Evolutionary conservation across 2,113 vertebrate species (phyloP), one percentile per base, ranked within the genome.

Genomic region (Motacilla tschutschensis): DNA sequence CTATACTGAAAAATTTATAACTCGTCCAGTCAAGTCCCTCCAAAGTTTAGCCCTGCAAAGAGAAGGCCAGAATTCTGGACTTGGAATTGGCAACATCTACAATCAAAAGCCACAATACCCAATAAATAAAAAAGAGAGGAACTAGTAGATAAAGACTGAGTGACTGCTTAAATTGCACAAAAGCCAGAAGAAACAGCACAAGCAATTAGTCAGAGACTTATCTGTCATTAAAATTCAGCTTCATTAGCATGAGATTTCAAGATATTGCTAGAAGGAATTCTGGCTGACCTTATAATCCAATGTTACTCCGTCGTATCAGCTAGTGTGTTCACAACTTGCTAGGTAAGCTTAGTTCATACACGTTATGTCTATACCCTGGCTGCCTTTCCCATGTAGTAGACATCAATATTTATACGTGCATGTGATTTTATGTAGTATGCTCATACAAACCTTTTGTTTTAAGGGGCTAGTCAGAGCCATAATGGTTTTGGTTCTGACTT

Each of bases 381-480:
- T 84, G 43, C 48, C 46, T 79, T 87, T 60, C 60, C 31, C 41
- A 44, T 2, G 0, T 22, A 60, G 40, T 21, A 36, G 43, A 3
- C 48, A 51, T 5, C 31, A 70, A 1, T n/a, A 46, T 12, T 40
- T 50, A 13, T 18, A 63, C 0, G 0, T 24, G 31, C 7, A 28
- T 8, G 7, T 17, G n/a, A 73, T 72, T 81, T 82, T 38, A 60
- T 12, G 12, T 4, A 47, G 9, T 25, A 25, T 19, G 35, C 16
- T 85, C 67, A 55, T 9, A 50, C 4, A 48, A 77, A 40, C 3
- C 0, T 71, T 33, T 50, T 29, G 47, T 53, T 54, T 48, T n/a
- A 4, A 55, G 64, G 4, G 80, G 28, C 15, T 59, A 48, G 46
- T 44, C 48, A 48, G 53, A 82, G 29, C 33, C 80, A 33, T 29